A percentile compares a stretch with the other conserved stretches of the same genome.
Conservation (phyloP, 2,113 vertebrate genomes). For the Chlorodrepanis virens region DNA sequence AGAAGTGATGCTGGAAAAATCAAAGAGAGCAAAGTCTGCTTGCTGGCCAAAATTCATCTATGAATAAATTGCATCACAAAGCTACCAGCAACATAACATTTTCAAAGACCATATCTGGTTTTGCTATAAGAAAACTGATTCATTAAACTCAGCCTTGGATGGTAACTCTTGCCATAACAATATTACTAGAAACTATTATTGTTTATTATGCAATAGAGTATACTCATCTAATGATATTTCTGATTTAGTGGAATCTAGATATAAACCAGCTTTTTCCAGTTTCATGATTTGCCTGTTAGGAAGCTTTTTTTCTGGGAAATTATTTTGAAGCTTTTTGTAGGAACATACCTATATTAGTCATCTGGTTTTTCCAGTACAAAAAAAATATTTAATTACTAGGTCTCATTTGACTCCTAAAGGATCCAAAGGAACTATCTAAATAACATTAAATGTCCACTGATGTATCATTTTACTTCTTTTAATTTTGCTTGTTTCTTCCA, state of each 20-base stretch:
- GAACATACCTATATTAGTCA: not conserved
- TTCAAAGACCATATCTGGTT: not conserved
- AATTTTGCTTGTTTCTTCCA: not conserved
- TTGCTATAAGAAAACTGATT: not conserved
- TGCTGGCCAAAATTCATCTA: not conserved
- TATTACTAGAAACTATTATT: not conserved
- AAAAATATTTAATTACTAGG: not conserved
- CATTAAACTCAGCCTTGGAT: not conserved
- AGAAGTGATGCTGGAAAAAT: conserved; percentile 11
- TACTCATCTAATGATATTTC: not conserved
- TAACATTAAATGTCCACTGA: not conserved
- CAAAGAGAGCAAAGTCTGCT: not conserved
- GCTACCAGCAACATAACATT: not conserved
- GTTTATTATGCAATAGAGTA: not conserved
- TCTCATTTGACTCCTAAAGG: not conserved
- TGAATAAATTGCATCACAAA: not conserved
- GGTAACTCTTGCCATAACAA: not conserved
- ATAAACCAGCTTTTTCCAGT: not conserved
- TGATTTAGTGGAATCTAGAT: not conserved
- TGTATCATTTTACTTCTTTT: not conserved
- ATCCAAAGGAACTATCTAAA: not conserved
- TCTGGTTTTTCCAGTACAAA: not conserved
- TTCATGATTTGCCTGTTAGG: not conserved
- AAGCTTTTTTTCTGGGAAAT: not conserved
- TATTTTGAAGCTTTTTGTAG: not conserved